Evolutionary conservation across 2,113 vertebrate genomes (phyloP).

Genomic region (Brachyistius frenatus): DNA sequence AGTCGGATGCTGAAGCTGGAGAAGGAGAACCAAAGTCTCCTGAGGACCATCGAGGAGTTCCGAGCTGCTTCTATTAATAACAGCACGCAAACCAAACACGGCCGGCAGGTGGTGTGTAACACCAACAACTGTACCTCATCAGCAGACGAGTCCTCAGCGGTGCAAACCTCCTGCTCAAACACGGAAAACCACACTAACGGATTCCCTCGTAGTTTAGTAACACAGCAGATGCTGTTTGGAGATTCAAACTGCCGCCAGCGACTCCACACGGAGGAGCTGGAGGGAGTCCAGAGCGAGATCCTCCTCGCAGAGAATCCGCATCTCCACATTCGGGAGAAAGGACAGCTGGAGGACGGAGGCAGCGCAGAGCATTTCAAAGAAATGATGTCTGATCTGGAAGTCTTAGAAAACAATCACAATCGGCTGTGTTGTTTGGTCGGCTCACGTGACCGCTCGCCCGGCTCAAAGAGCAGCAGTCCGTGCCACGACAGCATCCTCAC

Average conservation of each 20-base stretch:
- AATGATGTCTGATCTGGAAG: conserved; percentile 78
- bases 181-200: conserved; percentile 1
- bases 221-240: conserved; percentile 34
- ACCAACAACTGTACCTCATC: conserved; percentile 22
- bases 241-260: conserved; percentile 37
- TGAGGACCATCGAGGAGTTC: conserved; percentile 77
- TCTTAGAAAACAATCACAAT: conserved; percentile 83
- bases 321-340: conserved; percentile 86
- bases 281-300: conserved; percentile 66
- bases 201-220: background rate
- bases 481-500: conserved; percentile 71
- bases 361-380: conserved; percentile 67
- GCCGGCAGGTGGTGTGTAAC: background rate
- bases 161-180: conserved; percentile 26
- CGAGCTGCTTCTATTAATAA: conserved; percentile 28
- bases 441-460: conserved; percentile 42
- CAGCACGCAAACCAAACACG: conserved; percentile 35
- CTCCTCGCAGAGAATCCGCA: conserved; percentile 40
- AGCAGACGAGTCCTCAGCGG: background rate
- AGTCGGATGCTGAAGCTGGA: conserved; percentile 94
- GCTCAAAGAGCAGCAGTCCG: conserved; percentile 56
- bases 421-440: conserved; percentile 45
- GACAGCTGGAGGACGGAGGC: conserved; percentile 84
- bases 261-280: conserved; percentile 10
- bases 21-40: conserved; percentile 92